These are phyloP conservation scores for Garra rufa DNA, from an alignment of 2,113 vertebrate genomes.

Conservation along the genomic window DNA sequence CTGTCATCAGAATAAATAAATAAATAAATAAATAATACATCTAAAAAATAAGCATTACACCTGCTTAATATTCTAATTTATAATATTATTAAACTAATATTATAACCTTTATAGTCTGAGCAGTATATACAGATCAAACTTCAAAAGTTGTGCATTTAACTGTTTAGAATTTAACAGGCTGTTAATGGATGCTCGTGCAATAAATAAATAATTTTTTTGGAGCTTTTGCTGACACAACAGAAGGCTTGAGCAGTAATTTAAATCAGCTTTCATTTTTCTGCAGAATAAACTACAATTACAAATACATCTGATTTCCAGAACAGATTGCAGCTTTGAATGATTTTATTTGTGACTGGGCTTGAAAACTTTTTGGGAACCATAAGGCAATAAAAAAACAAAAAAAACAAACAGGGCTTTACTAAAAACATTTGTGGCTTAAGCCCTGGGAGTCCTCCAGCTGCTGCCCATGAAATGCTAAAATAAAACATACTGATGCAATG, in stretches of 20 bases:
- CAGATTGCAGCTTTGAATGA: constrained; percentile 20
- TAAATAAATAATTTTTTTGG: not conserved
- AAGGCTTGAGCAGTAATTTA: constrained; percentile 14
- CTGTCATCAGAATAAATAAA: too few relatives aligned
- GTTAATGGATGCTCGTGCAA: not conserved
- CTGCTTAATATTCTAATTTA: too few relatives aligned
- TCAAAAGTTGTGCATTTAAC: too few relatives aligned
- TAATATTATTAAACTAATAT: not conserved
- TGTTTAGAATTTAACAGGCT: not conserved
- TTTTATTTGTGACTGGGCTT: constrained; percentile 1
- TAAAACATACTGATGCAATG: not conserved
- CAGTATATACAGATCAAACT: not conserved
- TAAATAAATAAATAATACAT: too few relatives aligned
- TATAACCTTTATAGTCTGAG: not conserved
- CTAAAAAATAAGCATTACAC: too few relatives aligned
- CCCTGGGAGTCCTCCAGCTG: not conserved
- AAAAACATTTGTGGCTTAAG: not conserved
- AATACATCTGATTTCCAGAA: not conserved
- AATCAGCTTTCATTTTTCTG: not conserved
- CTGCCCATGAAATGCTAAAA: not conserved
- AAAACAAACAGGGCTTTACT: not conserved
- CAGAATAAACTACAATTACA: constrained; percentile 8
- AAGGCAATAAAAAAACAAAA: not conserved
- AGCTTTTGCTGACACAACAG: not conserved
- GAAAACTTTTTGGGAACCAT: not conserved